A percentile compares a stretch with the other conserved stretches of the same genome.
Evolutionary conservation across 1,140 invertebrate genomes (phyloP).

Genomic region (Melitaea cinxia): DNA sequence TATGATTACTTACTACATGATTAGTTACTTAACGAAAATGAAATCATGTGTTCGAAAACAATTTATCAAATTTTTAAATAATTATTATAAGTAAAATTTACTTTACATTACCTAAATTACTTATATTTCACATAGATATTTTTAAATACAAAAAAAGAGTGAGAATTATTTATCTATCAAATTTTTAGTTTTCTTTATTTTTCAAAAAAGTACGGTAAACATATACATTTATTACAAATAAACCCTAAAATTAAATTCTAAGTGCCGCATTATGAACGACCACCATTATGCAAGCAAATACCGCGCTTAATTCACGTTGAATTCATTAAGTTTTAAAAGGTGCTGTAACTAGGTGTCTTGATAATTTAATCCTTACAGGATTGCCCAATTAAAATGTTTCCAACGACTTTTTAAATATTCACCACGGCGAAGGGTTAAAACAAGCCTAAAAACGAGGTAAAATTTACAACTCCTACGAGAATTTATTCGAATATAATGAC

Average conservation of each 20-base stretch:
- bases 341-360: conserved; percentile 79
- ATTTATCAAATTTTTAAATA: too few species aligned
- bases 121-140: too few species aligned
- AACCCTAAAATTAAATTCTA: conserved; percentile 1
- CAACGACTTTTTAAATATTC: conserved; percentile 82
- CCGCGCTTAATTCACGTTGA: conserved; percentile 69
- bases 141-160: too few species aligned
- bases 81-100: too few species aligned
- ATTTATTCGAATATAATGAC: conserved; percentile 73
- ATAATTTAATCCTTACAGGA: conserved; percentile 80
- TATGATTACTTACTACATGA: too few species aligned
- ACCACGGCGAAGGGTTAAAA: conserved; percentile 68
- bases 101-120: too few species aligned
- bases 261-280: conserved; percentile 13
- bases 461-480: conserved; percentile 68
- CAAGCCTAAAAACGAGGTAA: conserved; percentile 67
- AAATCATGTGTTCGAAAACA: too few species aligned
- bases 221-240: not conserved
- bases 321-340: conserved; percentile 77
- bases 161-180: not conserved
- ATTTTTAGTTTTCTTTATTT: too few species aligned
- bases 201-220: not conserved
- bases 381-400: conserved; percentile 79
- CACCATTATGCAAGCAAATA: conserved; percentile 46
- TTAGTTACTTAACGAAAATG: too few species aligned